Evolutionary conservation across 1,140 invertebrate genomes (phyloP), one percentile per base, ranked within the genome.

Genomic region (Trachymyrmex septentrionalis): DNA sequence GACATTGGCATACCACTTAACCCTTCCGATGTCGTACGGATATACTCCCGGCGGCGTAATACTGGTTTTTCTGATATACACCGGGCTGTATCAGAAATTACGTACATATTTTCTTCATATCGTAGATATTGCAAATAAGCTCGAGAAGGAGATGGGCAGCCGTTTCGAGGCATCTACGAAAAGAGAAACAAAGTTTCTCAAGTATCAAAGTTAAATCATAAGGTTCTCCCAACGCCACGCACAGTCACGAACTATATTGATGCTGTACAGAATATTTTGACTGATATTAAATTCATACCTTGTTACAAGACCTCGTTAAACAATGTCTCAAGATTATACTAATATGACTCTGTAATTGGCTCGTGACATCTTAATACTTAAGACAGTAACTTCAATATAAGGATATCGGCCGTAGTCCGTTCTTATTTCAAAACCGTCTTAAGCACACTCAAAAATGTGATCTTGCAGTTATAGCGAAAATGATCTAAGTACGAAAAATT

Each of bases 1-100:
- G 80, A 34, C 80, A 75, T 73, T 63, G 80, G 69, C 69, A 84
- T 75, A 73, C 38, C 55, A 73, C 67, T 84, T 84, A 75, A 84
- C 69, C 69, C 69, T 84, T 63, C 30, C 80, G 44, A 82, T 48
- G 55, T 82, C 67, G 78, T 59, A 59, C n/a, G 67, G n/a, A 73
- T 77, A 19, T 55, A 34, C 5, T 67, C 24, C 34, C 53, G 50
- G 38, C 78, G 44, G 67, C 19, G 38, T 34, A 30, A 84, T 73
- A 50, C 38, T 53, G 34, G 19, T 55, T 67, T 67, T 53, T 67
- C 16, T 50, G 14, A 53, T 30, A 14, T 21, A 67, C 77, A 67
- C 77, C 48, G 30, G 24, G n/a, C 19, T 69, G 64, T 48, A 21
- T 50, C 24, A 61, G 57, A 50, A 34, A 73, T 50, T 84, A 75